A percentile compares a stretch with the other conserved stretches of the same genome.
phyloP scores from a whole-genome alignment of 2,113 vertebrate genomes.

The Apodemus speciosus region DNA sequence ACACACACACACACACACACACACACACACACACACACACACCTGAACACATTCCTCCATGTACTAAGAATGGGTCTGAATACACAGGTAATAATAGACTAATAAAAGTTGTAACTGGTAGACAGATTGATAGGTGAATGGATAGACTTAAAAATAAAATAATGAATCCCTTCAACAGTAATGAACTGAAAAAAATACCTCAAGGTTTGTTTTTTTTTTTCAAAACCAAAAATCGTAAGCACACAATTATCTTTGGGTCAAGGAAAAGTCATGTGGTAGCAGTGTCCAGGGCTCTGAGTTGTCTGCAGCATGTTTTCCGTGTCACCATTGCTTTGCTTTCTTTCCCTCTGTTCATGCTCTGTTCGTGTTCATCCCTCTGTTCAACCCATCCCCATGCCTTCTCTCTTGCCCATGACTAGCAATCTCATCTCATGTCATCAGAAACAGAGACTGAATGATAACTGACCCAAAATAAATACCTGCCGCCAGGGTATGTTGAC shows the following conservation, averaged over 20 bases:
- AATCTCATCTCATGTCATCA: not conserved
- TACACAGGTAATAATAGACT: not conserved
- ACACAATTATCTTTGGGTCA: not conserved
- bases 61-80: not conserved
- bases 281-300: not conserved
- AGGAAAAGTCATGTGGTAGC: not conserved
- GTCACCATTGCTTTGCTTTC: not conserved
- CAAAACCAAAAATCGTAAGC: not conserved
- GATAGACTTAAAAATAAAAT: not conserved
- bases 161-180: not conserved
- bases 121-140: not conserved
- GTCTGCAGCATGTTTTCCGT: not conserved
- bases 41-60: not conserved
- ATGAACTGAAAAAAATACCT: constrained; percentile 32
- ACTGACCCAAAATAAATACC: not conserved
- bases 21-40: not conserved
- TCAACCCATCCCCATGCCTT: not conserved
- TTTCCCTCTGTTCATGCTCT: not conserved
- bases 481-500: not conserved
- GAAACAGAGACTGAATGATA: constrained; percentile 20
- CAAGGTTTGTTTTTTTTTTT: not conserved
- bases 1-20: not conserved
- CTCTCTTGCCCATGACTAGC: not conserved
- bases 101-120: not conserved
- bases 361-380: too few relatives aligned